A percentile compares a stretch with the other conserved stretches of the same genome.
Conservation (phyloP, 2,888 invertebrate species). For the Cremastinae sp. region DNA sequence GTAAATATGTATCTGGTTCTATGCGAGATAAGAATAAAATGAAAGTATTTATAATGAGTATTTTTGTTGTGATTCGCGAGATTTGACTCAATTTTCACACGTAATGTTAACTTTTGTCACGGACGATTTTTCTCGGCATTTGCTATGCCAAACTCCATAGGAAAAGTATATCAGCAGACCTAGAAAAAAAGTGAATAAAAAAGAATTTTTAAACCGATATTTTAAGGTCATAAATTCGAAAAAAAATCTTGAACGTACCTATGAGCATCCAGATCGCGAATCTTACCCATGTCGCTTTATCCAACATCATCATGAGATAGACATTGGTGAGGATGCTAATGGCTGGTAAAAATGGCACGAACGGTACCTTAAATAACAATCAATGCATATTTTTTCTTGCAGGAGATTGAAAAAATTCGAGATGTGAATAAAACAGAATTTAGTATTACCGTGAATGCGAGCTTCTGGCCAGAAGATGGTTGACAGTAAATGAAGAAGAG, state of each 20-base stretch:
- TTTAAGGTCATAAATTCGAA: conserved; percentile 5
- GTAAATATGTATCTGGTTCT: no score
- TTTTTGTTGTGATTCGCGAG: background rate
- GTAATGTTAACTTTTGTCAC: conserved; percentile 22
- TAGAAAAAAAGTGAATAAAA: conserved; percentile 72
- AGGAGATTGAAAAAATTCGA: background rate
- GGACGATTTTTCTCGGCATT: conserved; percentile 74
- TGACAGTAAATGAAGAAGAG: conserved; percentile 74
- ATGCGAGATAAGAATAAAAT: conserved; percentile 1
- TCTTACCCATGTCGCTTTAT: conserved; percentile 90
- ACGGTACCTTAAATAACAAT: conserved; percentile 85
- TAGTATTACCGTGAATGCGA: conserved; percentile 76
- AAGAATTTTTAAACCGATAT: conserved; percentile 11
- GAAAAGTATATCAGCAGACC: conserved; percentile 88
- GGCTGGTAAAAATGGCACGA: conserved; percentile 91
- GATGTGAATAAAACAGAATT: background rate
- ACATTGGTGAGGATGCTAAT: conserved; percentile 91
- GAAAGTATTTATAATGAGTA: conserved; percentile 27
- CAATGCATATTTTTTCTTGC: background rate
- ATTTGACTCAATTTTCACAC: conserved; percentile 16
- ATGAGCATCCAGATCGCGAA: conserved; percentile 90
- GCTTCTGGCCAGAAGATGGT: conserved; percentile 74
- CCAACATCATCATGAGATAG: conserved; percentile 92
- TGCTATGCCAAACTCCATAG: conserved; percentile 88
- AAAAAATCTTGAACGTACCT: conserved; percentile 82